Evolutionary conservation across 2,888 invertebrate genomes (phyloP).

Genomic region (Camptogramma bilineatum): DNA sequence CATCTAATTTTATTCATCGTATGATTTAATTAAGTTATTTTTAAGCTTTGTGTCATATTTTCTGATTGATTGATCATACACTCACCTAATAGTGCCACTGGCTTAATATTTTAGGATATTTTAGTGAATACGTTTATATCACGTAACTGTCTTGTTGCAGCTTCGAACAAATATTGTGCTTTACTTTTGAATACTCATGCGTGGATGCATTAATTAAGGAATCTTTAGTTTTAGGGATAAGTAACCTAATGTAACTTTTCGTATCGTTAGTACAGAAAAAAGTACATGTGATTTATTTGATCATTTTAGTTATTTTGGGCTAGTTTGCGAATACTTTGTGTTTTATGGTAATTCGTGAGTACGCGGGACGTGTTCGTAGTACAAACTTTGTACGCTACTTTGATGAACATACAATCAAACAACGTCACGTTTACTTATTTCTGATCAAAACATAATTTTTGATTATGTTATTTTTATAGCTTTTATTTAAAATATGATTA

Average conservation of each 20-base stretch:
- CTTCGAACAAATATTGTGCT: conserved; percentile 83
- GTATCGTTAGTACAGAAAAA: conserved; percentile 79
- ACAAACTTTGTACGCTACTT: too few species aligned
- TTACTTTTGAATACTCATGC: conserved; percentile 85
- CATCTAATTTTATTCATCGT: conserved; percentile 59
- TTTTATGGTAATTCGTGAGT: conserved; percentile 44
- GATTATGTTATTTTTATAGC: conserved; percentile 53
- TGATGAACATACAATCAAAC: conserved; percentile 38
- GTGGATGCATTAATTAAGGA: conserved; percentile 77
- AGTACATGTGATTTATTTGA: conserved; percentile 83
- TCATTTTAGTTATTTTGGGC: conserved; percentile 67
- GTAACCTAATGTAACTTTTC: conserved; percentile 69
- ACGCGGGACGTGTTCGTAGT: conserved; percentile 59
- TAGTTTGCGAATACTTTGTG: conserved; percentile 47
- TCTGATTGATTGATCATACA: conserved; percentile 59
- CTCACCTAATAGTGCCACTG: conserved; percentile 81
- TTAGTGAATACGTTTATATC: conserved; percentile 53
- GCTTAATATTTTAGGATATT: conserved; percentile 72
- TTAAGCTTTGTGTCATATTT: conserved; percentile 82
- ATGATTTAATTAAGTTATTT: conserved; percentile 57
- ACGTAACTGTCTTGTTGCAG: conserved; percentile 79
- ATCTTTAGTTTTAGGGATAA: conserved; percentile 41
- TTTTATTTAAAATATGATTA: conserved; percentile 39
- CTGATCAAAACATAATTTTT: conserved; percentile 53
- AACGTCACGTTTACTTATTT: conserved; percentile 50